Conservation (phyloP, 2,888 invertebrate species). For the Prosopocoilus inquinatus region DNA sequence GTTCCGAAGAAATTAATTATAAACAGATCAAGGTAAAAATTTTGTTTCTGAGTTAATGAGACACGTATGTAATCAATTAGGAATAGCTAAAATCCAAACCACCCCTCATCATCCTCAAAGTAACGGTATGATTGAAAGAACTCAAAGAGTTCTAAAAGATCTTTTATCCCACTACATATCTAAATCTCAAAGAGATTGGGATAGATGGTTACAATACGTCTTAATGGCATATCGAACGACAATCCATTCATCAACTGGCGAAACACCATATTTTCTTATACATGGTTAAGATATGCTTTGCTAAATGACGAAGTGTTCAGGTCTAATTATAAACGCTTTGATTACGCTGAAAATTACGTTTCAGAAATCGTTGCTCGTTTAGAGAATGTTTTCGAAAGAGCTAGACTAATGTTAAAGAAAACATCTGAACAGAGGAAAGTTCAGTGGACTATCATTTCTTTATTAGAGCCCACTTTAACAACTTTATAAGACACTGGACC, state of each 20-base stretch:
- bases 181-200: slow-evolving; percentile 32
- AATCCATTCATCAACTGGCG: slow-evolving; percentile 24
- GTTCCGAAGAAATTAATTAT: slow-evolving; percentile 31
- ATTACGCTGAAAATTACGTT: too few species aligned
- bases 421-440: too few species aligned
- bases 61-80: slow-evolving; percentile 29
- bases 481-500: too few species aligned
- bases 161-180: slow-evolving; percentile 32
- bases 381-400: too few species aligned
- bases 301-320: too few species aligned
- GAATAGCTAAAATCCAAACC: slow-evolving; percentile 31
- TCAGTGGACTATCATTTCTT: too few species aligned
- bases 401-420: too few species aligned
- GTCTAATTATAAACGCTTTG: too few species aligned
- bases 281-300: slow-evolving; percentile 30
- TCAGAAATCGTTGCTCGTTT: too few species aligned
- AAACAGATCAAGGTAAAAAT: slow-evolving; percentile 34
- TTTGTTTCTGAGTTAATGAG: slow-evolving; percentile 32
- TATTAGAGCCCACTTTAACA: too few species aligned
- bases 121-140: slow-evolving; percentile 38
- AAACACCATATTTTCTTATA: slow-evolving; percentile 28
- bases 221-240: slow-evolving; percentile 29
- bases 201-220: slow-evolving; percentile 32
- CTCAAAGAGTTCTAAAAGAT: slow-evolving; percentile 33
- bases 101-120: slow-evolving; percentile 34